Percentiles rank a stretch among this genome's conserved stretches.
phyloP scores from a whole-genome alignment of 1,140 invertebrate genomes.

The Hydropsyche tenuis region DNA sequence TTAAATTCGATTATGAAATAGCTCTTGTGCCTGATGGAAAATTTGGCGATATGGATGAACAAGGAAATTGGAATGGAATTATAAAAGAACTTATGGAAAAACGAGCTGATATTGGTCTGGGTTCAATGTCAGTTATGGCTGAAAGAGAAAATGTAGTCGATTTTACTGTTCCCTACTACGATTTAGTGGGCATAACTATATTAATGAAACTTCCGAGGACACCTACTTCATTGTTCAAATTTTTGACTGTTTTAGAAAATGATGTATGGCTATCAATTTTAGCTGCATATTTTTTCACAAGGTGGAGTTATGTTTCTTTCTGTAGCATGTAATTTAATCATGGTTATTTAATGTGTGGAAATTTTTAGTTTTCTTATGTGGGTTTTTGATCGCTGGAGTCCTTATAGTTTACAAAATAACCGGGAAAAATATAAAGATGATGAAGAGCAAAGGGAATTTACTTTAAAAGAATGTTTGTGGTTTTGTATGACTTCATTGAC shows the following conservation, averaged over 20 bases:
- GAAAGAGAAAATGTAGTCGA: constrained; percentile 94
- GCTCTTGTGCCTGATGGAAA: constrained; percentile 76
- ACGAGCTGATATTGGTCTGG: constrained; percentile 87
- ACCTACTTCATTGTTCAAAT: constrained; percentile 93
- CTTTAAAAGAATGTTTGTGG: constrained; percentile 95
- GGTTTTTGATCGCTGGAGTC: constrained; percentile 95
- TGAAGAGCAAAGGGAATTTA: constrained; percentile 94
- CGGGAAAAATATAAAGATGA: constrained; percentile 91
- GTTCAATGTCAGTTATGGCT: constrained; percentile 90
- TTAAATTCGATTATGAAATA: constrained; percentile 91
- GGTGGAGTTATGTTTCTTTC: constrained; percentile 59
- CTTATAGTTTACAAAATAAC: constrained; percentile 96
- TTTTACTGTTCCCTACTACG: constrained; percentile 95
- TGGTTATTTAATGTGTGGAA: too few species aligned
- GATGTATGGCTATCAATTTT: constrained; percentile 97
- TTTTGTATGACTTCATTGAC: constrained; percentile 99
- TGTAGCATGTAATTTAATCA: too few species aligned
- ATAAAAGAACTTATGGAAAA: constrained; percentile 90
- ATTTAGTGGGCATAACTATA: constrained; percentile 92
- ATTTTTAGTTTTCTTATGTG: constrained; percentile 85
- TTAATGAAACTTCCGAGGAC: constrained; percentile 83
- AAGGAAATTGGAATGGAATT: constrained; percentile 91
- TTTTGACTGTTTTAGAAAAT: constrained; percentile 93
- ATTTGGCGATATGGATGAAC: constrained; percentile 86
- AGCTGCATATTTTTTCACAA: constrained; percentile 93